Conservation (phyloP, 2,888 invertebrate species). For the Adelphocoris suturalis region DNA sequence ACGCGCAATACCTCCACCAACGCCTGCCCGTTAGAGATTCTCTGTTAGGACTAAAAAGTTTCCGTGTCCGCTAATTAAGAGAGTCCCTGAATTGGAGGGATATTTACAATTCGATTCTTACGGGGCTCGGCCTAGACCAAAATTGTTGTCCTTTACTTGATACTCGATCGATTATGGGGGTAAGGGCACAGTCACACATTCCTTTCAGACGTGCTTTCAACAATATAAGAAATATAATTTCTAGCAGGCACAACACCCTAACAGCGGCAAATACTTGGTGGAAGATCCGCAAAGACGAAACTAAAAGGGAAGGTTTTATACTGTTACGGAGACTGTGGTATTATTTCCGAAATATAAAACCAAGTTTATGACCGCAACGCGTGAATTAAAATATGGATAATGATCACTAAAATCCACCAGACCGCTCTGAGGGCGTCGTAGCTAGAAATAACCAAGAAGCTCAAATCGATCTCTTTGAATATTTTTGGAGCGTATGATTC, state of each 20-base stretch:
- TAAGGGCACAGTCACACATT: not conserved
- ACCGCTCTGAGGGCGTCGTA: not conserved
- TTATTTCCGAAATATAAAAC: not conserved
- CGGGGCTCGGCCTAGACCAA: no score
- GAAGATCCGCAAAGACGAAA: not conserved
- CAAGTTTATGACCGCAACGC: not conserved
- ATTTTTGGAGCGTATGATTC: no score
- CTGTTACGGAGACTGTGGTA: not conserved
- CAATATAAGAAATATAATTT: not conserved
- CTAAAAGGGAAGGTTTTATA: not conserved
- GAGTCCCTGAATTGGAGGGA: no score
- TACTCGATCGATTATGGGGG: not conserved
- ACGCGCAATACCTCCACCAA: no score
- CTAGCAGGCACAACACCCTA: not conserved
- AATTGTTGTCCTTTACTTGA: no score
- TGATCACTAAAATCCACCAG: not conserved
- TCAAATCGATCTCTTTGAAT: not conserved
- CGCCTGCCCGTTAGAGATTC: no score
- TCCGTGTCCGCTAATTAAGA: no score
- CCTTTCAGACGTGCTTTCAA: not conserved
- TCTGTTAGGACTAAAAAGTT: no score
- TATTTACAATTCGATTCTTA: no score
- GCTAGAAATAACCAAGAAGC: not conserved
- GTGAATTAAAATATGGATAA: not conserved
- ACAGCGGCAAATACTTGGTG: not conserved